Evolutionary conservation across 2,113 vertebrate genomes (phyloP).

Genomic region (Amblyornis subalaris): DNA sequence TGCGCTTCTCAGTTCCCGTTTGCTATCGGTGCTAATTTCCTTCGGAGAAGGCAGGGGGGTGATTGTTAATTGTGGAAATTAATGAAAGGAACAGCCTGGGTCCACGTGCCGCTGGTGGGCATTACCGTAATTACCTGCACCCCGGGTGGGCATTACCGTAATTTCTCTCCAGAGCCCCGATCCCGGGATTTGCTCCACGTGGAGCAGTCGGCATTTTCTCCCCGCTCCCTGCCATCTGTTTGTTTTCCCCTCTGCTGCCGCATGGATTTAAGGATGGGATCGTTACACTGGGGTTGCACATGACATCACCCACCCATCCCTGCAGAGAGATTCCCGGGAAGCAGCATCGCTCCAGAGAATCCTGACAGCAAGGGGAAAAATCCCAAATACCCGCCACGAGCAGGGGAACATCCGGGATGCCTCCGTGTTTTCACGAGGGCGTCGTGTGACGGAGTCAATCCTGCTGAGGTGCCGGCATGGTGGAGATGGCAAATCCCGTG

Average conservation of each 20-base stretch:
- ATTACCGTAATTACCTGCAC: background rate
- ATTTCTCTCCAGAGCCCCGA: background rate
- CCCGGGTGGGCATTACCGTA: background rate
- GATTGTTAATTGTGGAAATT: background rate
- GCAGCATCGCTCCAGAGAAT: background rate
- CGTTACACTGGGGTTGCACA: background rate
- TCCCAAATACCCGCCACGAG: rapidly evolving
- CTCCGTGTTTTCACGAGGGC: background rate
- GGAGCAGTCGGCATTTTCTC: background rate
- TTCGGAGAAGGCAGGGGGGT: background rate
- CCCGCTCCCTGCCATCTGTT: background rate
- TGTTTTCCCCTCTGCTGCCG: constrained; percentile 5
- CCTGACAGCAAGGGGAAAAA: background rate
- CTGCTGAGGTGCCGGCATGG: background rate
- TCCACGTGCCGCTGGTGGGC: background rate
- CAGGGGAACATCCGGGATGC: background rate
- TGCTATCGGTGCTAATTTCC: background rate
- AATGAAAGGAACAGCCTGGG: background rate
- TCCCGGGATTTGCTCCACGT: background rate
- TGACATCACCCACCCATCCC: constrained; percentile 24
- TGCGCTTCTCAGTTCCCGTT: background rate
- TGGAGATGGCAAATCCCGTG: background rate
- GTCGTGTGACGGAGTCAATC: background rate
- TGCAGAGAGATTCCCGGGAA: background rate
- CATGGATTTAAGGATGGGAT: background rate